Percentiles rank a stretch among this genome's conserved stretches.
Evolutionary conservation across 2,113 vertebrate genomes (phyloP).

Genomic region (Cottus gobio): DNA sequence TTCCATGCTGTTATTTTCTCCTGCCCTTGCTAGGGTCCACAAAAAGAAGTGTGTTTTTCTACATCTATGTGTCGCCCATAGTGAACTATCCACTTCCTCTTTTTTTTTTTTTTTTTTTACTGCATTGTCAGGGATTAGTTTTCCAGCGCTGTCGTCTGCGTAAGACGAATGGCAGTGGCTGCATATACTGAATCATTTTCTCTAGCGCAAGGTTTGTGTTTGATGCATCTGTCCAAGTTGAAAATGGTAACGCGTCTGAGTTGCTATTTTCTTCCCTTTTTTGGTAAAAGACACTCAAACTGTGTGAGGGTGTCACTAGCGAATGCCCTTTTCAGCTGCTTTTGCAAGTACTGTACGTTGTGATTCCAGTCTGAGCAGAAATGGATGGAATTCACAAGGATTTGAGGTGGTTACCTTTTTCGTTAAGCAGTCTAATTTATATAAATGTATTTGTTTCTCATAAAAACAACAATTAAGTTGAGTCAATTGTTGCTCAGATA

Average conservation of each 20-base stretch:
- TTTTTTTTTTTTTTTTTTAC: background rate
- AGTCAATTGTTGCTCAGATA: background rate
- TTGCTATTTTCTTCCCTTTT: conserved; percentile 1
- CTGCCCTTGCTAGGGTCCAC: conserved; percentile 18
- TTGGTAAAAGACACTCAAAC: background rate
- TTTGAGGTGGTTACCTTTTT: background rate
- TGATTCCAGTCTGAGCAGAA: background rate
- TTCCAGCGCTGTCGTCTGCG: background rate
- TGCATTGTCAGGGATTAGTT: conserved; percentile 48
- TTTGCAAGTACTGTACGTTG: background rate
- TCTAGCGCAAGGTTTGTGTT: conserved; percentile 14
- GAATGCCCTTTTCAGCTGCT: no score
- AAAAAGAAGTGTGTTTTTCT: conserved; percentile 21
- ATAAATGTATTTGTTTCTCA: background rate
- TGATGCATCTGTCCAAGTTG: conserved; percentile 11
- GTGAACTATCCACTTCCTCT: conserved; percentile 14
- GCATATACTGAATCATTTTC: conserved; percentile 31
- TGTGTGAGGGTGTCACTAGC: background rate
- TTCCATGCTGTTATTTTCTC: conserved; percentile 11
- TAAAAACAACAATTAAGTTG: no score
- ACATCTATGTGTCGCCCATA: conserved; percentile 29
- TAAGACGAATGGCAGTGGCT: conserved; percentile 46
- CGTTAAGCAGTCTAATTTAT: background rate
- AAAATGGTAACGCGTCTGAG: conserved; percentile 3
- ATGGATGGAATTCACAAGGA: background rate